phyloP scores from a whole-genome alignment of 2,888 invertebrate species.

The Drosophila mercatorum region DNA sequence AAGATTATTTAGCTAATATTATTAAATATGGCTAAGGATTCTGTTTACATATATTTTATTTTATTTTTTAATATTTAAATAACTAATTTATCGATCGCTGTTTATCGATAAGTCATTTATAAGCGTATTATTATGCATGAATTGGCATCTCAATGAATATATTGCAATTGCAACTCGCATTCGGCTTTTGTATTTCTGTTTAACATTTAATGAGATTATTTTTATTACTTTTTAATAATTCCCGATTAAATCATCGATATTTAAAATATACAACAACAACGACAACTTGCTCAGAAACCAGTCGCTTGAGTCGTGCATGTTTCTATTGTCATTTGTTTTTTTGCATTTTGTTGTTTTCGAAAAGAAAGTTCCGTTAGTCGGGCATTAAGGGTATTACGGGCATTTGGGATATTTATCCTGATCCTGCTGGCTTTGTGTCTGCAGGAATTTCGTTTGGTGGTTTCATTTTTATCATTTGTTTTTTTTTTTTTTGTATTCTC shows the following conservation, averaged over 20 bases:
- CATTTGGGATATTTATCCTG: constrained; percentile 19
- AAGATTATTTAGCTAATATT: too few relatives aligned
- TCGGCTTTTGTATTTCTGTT: not conserved
- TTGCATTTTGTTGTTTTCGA: not conserved
- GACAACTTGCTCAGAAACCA: constrained; percentile 37
- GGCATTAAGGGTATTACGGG: constrained; percentile 8
- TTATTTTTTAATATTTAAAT: too few relatives aligned
- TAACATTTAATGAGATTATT: not conserved
- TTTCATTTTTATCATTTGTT: not conserved
- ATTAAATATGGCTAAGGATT: too few relatives aligned
- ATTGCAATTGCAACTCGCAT: not conserved
- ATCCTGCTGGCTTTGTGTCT: constrained; percentile 14
- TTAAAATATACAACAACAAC: constrained; percentile 2
- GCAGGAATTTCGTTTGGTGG: constrained; percentile 36
- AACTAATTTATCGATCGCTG: not conserved
- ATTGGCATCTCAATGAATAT: not conserved
- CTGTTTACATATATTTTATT: too few relatives aligned
- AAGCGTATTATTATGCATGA: not conserved
- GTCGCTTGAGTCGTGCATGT: constrained; percentile 28
- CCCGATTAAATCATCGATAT: constrained; percentile 42
- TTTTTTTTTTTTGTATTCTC: constrained; percentile 3
- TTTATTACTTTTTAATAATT: constrained; percentile 2
- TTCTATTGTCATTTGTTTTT: constrained; percentile 8
- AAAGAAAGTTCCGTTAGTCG: constrained; percentile 17
- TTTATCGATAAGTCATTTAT: not conserved